phyloP scores from a whole-genome alignment of 2,797 vertebrate species.

The Lithobates pipiens region DNA sequence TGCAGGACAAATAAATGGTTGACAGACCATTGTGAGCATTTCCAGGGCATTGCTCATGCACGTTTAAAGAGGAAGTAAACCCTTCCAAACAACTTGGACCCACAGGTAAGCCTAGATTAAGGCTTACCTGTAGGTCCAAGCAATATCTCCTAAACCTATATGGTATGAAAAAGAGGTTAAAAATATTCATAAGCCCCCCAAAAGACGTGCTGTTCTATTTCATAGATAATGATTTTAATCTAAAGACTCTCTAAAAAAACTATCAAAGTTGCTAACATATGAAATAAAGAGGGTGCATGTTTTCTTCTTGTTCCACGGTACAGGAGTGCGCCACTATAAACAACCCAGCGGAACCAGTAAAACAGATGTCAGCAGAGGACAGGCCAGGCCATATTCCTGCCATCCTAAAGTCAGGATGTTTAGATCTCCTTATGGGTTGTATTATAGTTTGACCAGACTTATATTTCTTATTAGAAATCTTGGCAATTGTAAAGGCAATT shows the following conservation, averaged over 20 bases:
- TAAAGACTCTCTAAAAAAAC: not conserved
- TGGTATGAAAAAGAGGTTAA: no score
- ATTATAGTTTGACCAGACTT: conserved; percentile 37
- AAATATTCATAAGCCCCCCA: no score
- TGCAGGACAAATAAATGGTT: no score
- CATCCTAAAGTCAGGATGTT: conserved; percentile 10
- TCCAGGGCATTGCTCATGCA: no score
- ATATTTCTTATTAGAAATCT: conserved; percentile 61
- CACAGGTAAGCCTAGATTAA: no score
- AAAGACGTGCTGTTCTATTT: conserved; percentile 26
- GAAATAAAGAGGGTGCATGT: not conserved
- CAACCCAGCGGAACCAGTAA: conserved; percentile 23
- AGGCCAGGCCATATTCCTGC: conserved; percentile 39
- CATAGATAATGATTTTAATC: conserved; percentile 14
- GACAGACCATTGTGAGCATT: no score
- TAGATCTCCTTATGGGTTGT: conserved; percentile 29
- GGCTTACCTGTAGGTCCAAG: no score
- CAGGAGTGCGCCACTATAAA: conserved; percentile 24
- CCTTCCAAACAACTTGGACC: no score
- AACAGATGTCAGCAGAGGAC: conserved; percentile 42
- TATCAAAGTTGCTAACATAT: conserved; percentile 14
- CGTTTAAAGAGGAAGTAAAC: no score
- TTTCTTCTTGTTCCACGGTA: not conserved
- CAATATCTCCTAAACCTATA: no score
- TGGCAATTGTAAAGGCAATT: conserved; percentile 68